Conservation (phyloP, 2,888 invertebrate species). For the Linyphia triangularis region DNA sequence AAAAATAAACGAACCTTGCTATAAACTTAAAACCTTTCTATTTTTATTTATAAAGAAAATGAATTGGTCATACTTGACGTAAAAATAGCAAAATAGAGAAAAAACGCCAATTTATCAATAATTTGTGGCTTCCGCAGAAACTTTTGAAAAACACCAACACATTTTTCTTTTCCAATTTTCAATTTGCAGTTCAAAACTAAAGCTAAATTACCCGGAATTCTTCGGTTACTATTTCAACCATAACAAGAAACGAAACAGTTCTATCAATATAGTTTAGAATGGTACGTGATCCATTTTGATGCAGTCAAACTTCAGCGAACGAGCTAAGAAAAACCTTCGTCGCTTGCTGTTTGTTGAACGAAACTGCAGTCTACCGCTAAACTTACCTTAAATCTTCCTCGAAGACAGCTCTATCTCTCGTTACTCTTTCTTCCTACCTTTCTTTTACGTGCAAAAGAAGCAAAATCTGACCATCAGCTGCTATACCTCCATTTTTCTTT, state of each 20-base stretch:
- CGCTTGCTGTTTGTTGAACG: not conserved
- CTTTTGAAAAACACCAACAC: too few species aligned
- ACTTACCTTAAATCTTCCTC: too few species aligned
- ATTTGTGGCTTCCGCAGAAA: too few species aligned
- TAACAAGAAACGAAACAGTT: not conserved
- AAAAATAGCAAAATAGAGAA: too few species aligned
- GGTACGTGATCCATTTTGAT: not conserved
- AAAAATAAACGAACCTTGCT: too few species aligned
- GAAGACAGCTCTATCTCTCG: not conserved
- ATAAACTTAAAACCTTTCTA: too few species aligned
- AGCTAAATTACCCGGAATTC: not conserved
- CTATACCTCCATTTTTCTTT: slow-evolving; percentile 35
- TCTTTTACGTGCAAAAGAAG: not conserved
- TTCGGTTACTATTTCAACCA: not conserved
- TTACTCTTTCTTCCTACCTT: not conserved
- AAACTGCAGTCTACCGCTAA: not conserved
- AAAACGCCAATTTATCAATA: too few species aligned
- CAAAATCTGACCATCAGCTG: slow-evolving; percentile 2
- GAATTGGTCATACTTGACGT: too few species aligned
- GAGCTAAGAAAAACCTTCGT: not conserved
- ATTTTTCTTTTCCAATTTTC: not conserved
- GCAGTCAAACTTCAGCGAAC: not conserved
- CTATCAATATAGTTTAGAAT: not conserved
- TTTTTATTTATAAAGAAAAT: too few species aligned
- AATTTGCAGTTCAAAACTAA: not conserved